A percentile compares a stretch with the other conserved stretches of the same genome.
phyloP scores from a whole-genome alignment of 2,113 vertebrate genomes.

The Pelusios castaneus region DNA sequence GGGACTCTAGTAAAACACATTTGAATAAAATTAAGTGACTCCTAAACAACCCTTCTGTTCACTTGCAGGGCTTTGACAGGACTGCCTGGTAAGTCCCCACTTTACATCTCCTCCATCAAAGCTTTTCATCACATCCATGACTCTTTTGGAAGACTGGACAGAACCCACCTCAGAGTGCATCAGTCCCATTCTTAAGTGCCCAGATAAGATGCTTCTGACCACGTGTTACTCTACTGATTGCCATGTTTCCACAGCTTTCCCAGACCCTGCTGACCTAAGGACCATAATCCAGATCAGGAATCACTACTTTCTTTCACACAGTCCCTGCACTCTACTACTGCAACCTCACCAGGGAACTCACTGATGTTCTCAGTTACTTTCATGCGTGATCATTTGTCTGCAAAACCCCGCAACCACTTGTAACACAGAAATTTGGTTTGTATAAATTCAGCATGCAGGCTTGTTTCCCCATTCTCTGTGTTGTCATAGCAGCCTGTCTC shows the following conservation, averaged over 20 bases:
- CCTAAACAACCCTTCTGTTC: background rate
- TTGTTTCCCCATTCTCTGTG: background rate
- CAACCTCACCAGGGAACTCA: background rate
- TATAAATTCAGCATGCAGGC: background rate
- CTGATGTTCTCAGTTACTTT: slow-evolving; percentile 41
- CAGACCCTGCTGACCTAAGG: background rate
- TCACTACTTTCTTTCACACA: background rate
- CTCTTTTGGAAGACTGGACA: background rate
- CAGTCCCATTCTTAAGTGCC: accelerated
- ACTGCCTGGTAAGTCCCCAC: accelerated
- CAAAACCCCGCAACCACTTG: slow-evolving; percentile 23
- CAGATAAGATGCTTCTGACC: background rate
- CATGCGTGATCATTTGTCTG: slow-evolving; percentile 28
- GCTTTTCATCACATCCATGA: background rate
- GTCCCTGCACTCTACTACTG: background rate
- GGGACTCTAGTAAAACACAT: background rate
- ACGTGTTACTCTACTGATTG: accelerated
- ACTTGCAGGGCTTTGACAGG: background rate
- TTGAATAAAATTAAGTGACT: background rate
- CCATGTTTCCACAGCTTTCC: accelerated
- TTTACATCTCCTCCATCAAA: background rate
- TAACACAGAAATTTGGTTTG: slow-evolving; percentile 47
- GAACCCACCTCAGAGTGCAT: background rate
- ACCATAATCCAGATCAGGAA: background rate
- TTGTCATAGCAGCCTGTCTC: slow-evolving; percentile 41